Evolutionary conservation across 2,888 invertebrate species (phyloP), one percentile per base, ranked within the genome.

Genomic region (Molorchus minor): DNA sequence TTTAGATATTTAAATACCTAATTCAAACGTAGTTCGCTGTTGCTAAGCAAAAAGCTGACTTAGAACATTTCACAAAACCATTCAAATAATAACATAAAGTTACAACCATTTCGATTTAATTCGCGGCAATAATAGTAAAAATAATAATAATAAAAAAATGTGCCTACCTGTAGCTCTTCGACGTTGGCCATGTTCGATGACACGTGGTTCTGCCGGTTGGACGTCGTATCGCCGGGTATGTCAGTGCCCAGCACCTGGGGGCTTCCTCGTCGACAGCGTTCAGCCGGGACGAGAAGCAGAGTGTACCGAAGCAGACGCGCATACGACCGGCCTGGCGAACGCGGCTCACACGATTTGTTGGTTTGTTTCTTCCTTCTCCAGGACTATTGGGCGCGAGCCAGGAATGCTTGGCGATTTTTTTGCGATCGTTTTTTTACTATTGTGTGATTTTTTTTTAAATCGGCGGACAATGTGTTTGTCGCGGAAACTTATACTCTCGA

Each of bases 281-380:
- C 85, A 89, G 90, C 88, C 88, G 87, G 86, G 91, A 91, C 87
- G 92, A 90, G 89, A 93, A 93, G 89, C 93, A 93, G 71, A 80
- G 73, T 85, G 88, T 88, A 84, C 92, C 92, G 85, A 93, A 92
- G 84, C 93, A 93, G 87, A 93, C 90, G 87, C 92, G 92, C 93
- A 93, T 93, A 88, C 88, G 89, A 87, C 87, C 87, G 87, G 85
- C 81, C 85, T 60, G 56, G 51, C 54, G 56, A 52, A 58, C 57
- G 35, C 51, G 29, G 52, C 52, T 29, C 49, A 35, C 16, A 41
- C 41, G 41, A 29, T 30, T 30, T 41, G 19, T 36, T 30, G 17
- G 52, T 52, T 52, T 19, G 52, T 30, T 49, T 38, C 21, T 25
- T 58, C 56, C 53, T 53, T 46, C 46, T 21, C 41, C 45, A 33